Percentiles rank a stretch among this genome's conserved stretches.
Conservation (phyloP, 2,797 vertebrate species). For the Danio tinwini region DNA sequence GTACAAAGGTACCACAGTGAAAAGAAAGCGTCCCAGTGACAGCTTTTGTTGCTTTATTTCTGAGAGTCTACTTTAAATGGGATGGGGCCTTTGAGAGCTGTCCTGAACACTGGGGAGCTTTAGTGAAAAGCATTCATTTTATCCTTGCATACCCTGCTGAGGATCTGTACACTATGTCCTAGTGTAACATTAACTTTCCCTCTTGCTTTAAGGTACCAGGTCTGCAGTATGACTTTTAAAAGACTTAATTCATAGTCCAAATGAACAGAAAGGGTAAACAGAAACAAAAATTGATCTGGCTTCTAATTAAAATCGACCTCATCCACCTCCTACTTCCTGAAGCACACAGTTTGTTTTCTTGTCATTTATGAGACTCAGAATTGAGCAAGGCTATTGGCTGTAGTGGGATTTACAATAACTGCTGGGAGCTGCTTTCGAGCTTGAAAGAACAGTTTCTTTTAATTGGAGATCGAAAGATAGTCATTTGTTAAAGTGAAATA, state of each 20-base stretch:
- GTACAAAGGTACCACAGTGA: too few relatives aligned
- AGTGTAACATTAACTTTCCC: conserved; percentile 43
- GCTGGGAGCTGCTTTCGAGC: not conserved
- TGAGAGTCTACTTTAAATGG: too few relatives aligned
- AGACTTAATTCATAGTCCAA: conserved; percentile 64
- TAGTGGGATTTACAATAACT: conserved; percentile 11
- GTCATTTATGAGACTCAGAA: conserved; percentile 28
- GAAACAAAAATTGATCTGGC: conserved; percentile 61
- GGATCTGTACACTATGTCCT: conserved; percentile 8
- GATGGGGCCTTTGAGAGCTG: not conserved
- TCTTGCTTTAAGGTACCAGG: conserved; percentile 59
- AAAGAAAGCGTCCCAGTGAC: too few relatives aligned
- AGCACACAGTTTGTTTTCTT: conserved; percentile 16
- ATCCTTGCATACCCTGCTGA: conserved; percentile 28
- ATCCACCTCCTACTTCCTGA: conserved; percentile 9
- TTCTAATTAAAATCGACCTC: conserved; percentile 65
- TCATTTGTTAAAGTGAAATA: not conserved
- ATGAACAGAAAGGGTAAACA: conserved; percentile 58
- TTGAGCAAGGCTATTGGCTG: conserved; percentile 14
- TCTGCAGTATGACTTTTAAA: conserved; percentile 57
- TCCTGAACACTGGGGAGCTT: not conserved
- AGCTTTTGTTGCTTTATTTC: too few relatives aligned
- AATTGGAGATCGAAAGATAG: not conserved
- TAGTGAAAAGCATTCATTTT: conserved; percentile 5
- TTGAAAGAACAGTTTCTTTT: not conserved